phyloP scores from a whole-genome alignment of 2,797 vertebrate genomes.

The Otolemur crassicaudatus region DNA sequence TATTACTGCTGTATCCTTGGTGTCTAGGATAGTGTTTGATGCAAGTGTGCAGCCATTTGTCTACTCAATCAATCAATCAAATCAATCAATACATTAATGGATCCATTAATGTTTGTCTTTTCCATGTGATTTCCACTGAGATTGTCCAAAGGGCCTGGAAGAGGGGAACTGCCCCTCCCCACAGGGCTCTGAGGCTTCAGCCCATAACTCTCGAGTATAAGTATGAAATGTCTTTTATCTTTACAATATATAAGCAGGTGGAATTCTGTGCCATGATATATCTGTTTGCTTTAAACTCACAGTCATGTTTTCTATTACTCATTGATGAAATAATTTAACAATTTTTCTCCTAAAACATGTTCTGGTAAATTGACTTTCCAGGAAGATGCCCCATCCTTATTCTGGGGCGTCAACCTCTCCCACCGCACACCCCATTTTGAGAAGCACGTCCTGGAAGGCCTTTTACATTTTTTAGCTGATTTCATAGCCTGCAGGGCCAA shows the following conservation, averaged over 20 bases:
- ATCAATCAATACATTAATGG: background rate
- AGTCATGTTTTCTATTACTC: constrained; percentile 51
- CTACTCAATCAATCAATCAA: background rate
- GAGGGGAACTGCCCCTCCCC: background rate
- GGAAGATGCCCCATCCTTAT: background rate
- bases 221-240: background rate
- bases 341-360: background rate
- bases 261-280: background rate
- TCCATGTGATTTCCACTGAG: background rate
- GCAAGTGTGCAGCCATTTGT: background rate
- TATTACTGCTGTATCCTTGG: background rate
- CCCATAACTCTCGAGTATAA: background rate
- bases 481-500: background rate
- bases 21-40: background rate
- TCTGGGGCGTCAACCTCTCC: background rate
- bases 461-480: background rate
- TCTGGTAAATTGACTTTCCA: constrained; percentile 58
- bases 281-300: constrained; percentile 55
- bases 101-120: background rate
- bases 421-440: background rate
- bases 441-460: background rate
- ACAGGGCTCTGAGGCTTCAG: background rate
- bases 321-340: constrained; percentile 51
- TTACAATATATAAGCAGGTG: background rate
- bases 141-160: background rate